Evolutionary conservation across 2,113 vertebrate genomes (phyloP).

Genomic region (Carassius carassius): DNA sequence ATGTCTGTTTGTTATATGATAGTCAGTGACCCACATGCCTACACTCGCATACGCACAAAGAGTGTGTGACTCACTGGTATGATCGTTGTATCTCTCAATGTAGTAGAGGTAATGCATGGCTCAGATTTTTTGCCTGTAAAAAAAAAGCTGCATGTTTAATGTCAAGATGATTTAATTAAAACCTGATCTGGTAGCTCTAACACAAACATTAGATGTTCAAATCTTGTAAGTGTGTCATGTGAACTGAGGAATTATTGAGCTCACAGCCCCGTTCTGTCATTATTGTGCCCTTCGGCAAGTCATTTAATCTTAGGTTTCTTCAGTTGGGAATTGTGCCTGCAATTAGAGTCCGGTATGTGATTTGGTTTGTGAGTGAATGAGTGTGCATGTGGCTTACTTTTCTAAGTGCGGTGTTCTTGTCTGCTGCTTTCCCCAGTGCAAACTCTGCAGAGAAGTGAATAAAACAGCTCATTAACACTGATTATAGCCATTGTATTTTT

Average conservation of each 20-base stretch:
- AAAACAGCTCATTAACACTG: background rate
- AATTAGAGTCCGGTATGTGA: background rate
- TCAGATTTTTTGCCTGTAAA: conserved; percentile 89
- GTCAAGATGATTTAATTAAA: background rate
- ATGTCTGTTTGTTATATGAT: background rate
- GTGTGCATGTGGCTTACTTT: conserved; percentile 76
- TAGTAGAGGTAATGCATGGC: conserved; percentile 85
- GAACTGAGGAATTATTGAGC: conserved; percentile 4
- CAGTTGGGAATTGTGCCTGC: background rate
- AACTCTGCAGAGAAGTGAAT: conserved; percentile 77
- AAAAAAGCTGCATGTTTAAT: background rate
- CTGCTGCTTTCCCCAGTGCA: conserved; percentile 87
- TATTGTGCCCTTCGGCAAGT: background rate
- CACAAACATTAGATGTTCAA: background rate
- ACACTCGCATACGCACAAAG: background rate
- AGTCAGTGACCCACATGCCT: background rate
- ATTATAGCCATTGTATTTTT: conserved; percentile 7
- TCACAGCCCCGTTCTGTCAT: background rate
- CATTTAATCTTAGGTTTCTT: conserved; percentile 17
- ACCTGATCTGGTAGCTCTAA: background rate
- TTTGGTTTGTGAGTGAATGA: background rate
- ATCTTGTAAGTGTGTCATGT: background rate
- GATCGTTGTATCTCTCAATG: conserved; percentile 84
- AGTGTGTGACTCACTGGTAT: conserved; percentile 84
- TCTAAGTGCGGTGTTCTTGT: conserved; percentile 84